phyloP scores from a whole-genome alignment of 1,140 invertebrate genomes.

The Trichonephila clavata region DNA sequence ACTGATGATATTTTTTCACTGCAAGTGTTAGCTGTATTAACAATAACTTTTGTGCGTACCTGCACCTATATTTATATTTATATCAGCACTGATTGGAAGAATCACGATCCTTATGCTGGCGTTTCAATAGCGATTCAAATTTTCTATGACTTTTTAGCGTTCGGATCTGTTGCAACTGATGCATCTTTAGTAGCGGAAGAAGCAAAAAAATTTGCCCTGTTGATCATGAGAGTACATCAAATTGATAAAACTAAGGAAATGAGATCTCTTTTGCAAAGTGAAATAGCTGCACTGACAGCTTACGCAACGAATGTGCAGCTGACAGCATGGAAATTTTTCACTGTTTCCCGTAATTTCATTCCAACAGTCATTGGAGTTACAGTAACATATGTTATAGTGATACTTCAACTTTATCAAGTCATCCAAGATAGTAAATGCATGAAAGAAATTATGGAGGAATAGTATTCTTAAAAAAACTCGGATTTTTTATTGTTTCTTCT shows the following conservation, averaged over 20 bases:
- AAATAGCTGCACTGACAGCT: constrained; percentile 4
- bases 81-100: constrained; percentile 34
- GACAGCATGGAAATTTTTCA: constrained; percentile 68
- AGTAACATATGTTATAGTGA: constrained; percentile 57
- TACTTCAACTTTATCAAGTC: constrained; percentile 62
- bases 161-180: constrained; percentile 47
- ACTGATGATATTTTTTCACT: constrained; percentile 57
- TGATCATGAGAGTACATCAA: background rate
- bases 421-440: constrained; percentile 35
- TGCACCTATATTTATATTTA: constrained; percentile 53
- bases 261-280: constrained; percentile 24
- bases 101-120: background rate
- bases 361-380: constrained; percentile 55
- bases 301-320: constrained; percentile 47
- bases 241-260: background rate
- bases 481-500: too few relatives aligned
- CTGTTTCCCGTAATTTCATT: constrained; percentile 34
- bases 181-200: constrained; percentile 62
- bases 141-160: constrained; percentile 54
- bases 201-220: constrained; percentile 16
- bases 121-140: background rate
- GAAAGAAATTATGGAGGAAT: background rate
- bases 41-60: constrained; percentile 50
- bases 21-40: constrained; percentile 23
- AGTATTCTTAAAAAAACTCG: too few relatives aligned